Conservation (phyloP, 2,113 vertebrate species). For the Rhinichthys klamathensis region DNA sequence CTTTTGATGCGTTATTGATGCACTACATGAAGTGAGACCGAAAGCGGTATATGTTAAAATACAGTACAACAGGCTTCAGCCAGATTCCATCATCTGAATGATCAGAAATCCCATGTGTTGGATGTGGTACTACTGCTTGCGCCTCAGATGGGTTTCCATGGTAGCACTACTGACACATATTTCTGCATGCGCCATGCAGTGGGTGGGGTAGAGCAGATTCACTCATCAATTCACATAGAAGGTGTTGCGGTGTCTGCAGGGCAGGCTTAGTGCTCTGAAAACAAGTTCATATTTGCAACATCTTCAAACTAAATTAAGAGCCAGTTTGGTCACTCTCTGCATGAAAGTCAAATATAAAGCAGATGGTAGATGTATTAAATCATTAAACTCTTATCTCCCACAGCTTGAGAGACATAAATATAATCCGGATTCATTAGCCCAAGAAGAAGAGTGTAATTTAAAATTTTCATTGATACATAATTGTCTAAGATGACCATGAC, state of each 20-base stretch:
- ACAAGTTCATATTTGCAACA: not conserved
- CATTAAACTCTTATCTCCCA: slow-evolving; percentile 13
- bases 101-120: not conserved
- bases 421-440: not conserved
- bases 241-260: not conserved
- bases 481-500: not conserved
- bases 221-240: not conserved
- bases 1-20: not conserved
- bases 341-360: not conserved
- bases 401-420: not conserved
- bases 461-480: not conserved
- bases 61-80: not conserved
- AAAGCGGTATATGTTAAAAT: not conserved
- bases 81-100: not conserved
- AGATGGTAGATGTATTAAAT: slow-evolving; percentile 10
- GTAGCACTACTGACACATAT: slow-evolving; percentile 38
- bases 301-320: not conserved
- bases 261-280: not conserved
- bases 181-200: slow-evolving; percentile 8
- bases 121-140: slow-evolving; percentile 10
- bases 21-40: not conserved
- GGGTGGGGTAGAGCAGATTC: slow-evolving; percentile 10
- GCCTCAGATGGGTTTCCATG: slow-evolving; percentile 48
- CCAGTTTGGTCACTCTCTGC: not conserved
- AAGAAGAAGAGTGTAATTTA: not conserved